Evolutionary conservation across 2,797 vertebrate species (phyloP).

Genomic region (Myiotriccus ornatus): DNA sequence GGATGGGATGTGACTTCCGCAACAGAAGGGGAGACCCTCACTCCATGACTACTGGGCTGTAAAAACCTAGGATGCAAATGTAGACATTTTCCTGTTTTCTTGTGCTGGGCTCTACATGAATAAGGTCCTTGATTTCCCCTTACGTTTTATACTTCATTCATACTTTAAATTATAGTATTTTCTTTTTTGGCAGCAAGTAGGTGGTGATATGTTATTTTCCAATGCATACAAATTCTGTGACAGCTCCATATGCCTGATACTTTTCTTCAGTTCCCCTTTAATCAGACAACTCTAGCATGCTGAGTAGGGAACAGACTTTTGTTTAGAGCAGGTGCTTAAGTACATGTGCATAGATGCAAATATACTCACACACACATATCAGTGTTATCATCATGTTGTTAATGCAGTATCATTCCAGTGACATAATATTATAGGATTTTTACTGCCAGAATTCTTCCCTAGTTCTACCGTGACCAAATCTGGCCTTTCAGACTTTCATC

Average conservation of each 20-base stretch:
- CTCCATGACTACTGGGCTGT: not conserved
- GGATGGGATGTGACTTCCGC: not conserved
- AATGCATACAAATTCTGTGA: not conserved
- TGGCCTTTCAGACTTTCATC: not conserved
- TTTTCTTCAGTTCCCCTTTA: not conserved
- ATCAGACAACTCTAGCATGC: not conserved
- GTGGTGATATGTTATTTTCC: not conserved
- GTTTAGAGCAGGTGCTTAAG: not conserved
- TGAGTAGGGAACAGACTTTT: not conserved
- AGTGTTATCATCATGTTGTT: not conserved
- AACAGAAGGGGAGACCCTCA: not conserved
- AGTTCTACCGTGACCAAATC: not conserved
- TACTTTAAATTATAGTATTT: not conserved
- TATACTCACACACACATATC: no score
- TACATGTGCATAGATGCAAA: not conserved
- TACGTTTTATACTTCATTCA: not conserved
- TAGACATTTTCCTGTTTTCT: not conserved
- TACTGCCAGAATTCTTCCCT: not conserved
- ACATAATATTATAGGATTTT: not conserved
- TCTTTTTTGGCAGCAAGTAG: not conserved
- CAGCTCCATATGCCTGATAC: not conserved
- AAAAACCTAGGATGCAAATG: not conserved
- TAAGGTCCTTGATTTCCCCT: not conserved
- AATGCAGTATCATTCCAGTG: not conserved
- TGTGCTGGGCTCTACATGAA: not conserved